Base-by-base conservation (phyloP, 1,140 invertebrate genomes). In the Drosophila ananassae region DNA sequence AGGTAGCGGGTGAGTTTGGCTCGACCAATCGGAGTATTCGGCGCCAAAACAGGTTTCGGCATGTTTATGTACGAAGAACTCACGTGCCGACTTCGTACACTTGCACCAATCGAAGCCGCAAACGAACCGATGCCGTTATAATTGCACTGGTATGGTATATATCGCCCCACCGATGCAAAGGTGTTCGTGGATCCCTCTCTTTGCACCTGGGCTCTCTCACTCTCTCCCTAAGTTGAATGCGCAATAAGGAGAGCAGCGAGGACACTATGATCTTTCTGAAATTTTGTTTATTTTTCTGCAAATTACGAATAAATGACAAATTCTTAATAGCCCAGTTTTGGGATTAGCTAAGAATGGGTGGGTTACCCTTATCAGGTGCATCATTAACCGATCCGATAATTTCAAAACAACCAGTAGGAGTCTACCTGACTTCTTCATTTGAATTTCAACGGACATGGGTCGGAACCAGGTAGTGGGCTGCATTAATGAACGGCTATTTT, bases 31-130 rank as follows among this genome's bases (percentile, higher is more conserved):
- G 79, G 51, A 71, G 41, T 37, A 47, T 21, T 50, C 32, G 48
- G 75, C 52, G 52, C 3, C 17, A 22, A 89, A 87, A 87, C 82
- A 80, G 80, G 83, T 83, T 87, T 75, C 48, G 59, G 46, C 62
- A 73, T 77, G 80, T 75, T 57, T 87, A 87, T 85, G 44, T 64
- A 79, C 76, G 58, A 80, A 61, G 41, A 47, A 62, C 82, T 76
- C 73, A 68, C 72, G 73, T 75, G 60, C 64, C 66, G 53, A 69
- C 71, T 69, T 81, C 78, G 77, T 82, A 85, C 82, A 87, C 82
- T 87, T 87, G 82, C 82, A 89, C 83, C 83, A 89, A 89, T 87
- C 76, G 69, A 76, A 62, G 74, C 73, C 64, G 62, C 44, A 61
- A 59, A 60, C 64, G 74, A 66, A 48, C 53, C 78, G 66, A 60